These are phyloP conservation scores for Hydroisotoma schaefferi DNA, from an alignment of 2,888 invertebrate genomes.

Conservation along the genomic window DNA sequence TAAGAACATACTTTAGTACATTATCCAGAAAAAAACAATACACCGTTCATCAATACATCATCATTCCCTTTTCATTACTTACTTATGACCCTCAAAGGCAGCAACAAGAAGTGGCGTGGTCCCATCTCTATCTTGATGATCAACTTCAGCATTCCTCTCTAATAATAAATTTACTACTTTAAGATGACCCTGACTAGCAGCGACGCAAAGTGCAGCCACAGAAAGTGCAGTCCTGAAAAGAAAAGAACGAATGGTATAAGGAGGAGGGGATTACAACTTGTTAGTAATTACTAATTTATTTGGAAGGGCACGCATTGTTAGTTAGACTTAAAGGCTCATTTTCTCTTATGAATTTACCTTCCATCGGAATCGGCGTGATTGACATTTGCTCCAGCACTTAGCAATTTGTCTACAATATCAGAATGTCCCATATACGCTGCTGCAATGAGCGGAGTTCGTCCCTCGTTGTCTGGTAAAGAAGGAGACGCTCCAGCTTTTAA, in stretches of 20 bases:
- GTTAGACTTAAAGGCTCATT: conserved; percentile 27
- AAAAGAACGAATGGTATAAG: neutral
- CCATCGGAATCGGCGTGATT: conserved; percentile 85
- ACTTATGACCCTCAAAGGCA: conserved; percentile 85
- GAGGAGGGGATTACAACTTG: no score
- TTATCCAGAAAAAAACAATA: neutral
- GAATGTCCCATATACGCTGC: conserved; percentile 95
- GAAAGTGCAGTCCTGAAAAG: conserved; percentile 70
- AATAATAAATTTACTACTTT: conserved; percentile 67
- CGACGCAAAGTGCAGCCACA: conserved; percentile 80
- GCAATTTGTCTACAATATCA: conserved; percentile 78
- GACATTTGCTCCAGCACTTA: conserved; percentile 76
- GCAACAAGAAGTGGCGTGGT: conserved; percentile 85
- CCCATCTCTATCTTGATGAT: conserved; percentile 76
- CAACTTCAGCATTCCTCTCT: conserved; percentile 77
- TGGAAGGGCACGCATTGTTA: no score
- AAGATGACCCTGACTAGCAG: conserved; percentile 63
- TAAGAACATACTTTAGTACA: conserved; percentile 7
- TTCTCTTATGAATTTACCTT: conserved; percentile 52
- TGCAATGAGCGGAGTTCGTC: conserved; percentile 86
- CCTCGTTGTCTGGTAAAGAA: conserved; percentile 81
- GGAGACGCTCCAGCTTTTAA: conserved; percentile 65
- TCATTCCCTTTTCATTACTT: conserved; percentile 49
- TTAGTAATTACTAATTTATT: no score
- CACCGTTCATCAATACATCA: neutral